phyloP scores from a whole-genome alignment of 2,797 vertebrate species.

The Crenichthys baileyi region DNA sequence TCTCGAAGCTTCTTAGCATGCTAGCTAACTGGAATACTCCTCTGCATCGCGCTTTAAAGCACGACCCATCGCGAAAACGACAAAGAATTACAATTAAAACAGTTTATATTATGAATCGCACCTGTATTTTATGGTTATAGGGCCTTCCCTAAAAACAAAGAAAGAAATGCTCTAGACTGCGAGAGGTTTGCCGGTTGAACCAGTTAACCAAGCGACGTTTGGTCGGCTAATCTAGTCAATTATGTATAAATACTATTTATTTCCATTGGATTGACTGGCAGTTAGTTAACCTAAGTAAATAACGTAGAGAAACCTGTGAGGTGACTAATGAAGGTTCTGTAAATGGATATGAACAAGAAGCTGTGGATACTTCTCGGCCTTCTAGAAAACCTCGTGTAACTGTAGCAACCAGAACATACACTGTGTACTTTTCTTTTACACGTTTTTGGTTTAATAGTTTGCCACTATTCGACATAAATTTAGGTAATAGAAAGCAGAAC shows the following conservation, averaged over 20 bases:
- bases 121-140: accelerated
- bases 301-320: neutral
- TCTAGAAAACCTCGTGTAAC: conserved; percentile 9
- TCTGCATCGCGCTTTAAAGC: neutral
- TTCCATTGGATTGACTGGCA: neutral
- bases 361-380: conserved; percentile 1
- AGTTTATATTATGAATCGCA: accelerated
- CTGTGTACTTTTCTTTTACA: conserved; percentile 1
- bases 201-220: conserved; percentile 8
- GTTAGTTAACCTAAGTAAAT: accelerated
- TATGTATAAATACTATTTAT: neutral
- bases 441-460: neutral
- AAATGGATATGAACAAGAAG: neutral
- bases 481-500: neutral
- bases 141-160: neutral
- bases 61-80: neutral
- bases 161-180: conserved; percentile 38
- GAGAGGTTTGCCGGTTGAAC: conserved; percentile 40
- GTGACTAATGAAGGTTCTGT: neutral
- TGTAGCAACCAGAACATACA: conserved; percentile 19
- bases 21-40: conserved; percentile 13
- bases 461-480: neutral
- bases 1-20: conserved; percentile 28
- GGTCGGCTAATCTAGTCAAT: neutral
- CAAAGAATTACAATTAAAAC: accelerated